Base-by-base conservation (phyloP, 2,113 vertebrate species). In the Megaceryle torquata region DNA sequence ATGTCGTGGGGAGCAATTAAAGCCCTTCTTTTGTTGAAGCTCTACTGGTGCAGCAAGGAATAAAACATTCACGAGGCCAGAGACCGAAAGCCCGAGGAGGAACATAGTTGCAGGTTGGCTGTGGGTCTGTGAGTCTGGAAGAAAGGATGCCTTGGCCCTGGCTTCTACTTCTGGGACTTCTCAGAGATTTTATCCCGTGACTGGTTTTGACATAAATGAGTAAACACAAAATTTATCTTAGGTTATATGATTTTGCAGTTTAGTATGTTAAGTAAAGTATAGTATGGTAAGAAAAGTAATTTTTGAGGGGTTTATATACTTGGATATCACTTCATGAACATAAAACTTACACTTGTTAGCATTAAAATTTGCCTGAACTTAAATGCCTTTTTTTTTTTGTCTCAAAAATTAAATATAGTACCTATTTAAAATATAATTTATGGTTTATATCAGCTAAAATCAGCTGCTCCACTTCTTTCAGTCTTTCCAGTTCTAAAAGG, bases 391-490 rank as follows among this genome's bases (percentile, higher is more conserved):
- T 64, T 85, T 70, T 72, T 5, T 25, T 74, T 43, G 10, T 4
- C 63, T 64, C 68, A 35, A 75, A 85, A 91, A 59, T 39, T 48
- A 44, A 90, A 72, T 53, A 16, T 16, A 64, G 10, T 19, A n/a
- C 48, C 11, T 56, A 41, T 88, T 81, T 88, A 68, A 78, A 92
- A 71, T 79, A 56, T 29, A 84, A 8, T 22, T 60, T 63, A 22
- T 0, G 6, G 9, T 54, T 91, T 88, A 21, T 68, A 67, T 70
- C 44, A 28, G 50, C 61, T 86, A 65, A 93, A 91, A 88, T 82
- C 53, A 91, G 48, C 89, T 84, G 57, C 25, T 91, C 60, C 5
- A 79, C 70, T 96, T 89, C 46, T 72, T 87, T 59, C 72, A 54
- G 51, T 11, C 41, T 82, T 86, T 91, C 48, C 14, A 39, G 25